Evolutionary conservation across 2,888 invertebrate genomes (phyloP).

Genomic region (Eutolmus rufibarbis): DNA sequence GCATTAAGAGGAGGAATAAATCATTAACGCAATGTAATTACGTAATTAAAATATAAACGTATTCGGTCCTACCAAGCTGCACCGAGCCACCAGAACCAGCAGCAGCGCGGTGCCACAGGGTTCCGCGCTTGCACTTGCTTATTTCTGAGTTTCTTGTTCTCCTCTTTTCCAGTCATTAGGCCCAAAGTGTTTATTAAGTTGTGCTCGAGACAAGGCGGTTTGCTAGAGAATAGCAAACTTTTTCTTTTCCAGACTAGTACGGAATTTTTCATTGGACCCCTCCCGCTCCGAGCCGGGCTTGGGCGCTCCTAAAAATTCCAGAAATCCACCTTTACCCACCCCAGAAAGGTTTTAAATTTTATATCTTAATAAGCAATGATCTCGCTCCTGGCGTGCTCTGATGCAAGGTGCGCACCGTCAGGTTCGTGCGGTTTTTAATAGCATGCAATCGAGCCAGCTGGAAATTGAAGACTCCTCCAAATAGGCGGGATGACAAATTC

Average conservation of each 20-base stretch:
- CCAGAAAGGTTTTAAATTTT: slow-evolving; percentile 14
- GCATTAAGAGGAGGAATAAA: slow-evolving; percentile 39
- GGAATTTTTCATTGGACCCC: background rate
- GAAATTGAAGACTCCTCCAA: background rate
- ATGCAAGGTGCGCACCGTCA: background rate
- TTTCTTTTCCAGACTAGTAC: background rate
- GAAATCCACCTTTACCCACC: background rate
- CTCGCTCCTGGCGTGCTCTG: background rate
- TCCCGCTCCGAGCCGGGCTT: background rate
- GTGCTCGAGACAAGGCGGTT: background rate
- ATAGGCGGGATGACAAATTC: slow-evolving; percentile 33
- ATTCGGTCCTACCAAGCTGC: background rate
- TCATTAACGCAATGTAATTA: slow-evolving; percentile 42
- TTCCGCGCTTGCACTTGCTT: slow-evolving; percentile 2
- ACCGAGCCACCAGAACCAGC: background rate
- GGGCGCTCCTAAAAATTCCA: background rate
- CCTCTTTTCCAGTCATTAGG: slow-evolving; percentile 39
- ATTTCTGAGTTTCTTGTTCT: slow-evolving; percentile 1
- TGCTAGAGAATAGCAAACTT: background rate
- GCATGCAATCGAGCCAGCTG: slow-evolving; percentile 10
- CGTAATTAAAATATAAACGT: slow-evolving; percentile 40
- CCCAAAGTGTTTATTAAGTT: slow-evolving; percentile 40
- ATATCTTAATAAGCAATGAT: slow-evolving; percentile 2
- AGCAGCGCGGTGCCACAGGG: slow-evolving; percentile 1
- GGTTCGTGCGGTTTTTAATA: background rate